Evolutionary conservation across 2,888 invertebrate species (phyloP), one percentile per base, ranked within the genome.

Genomic region (Eugnorisma glareosa): DNA sequence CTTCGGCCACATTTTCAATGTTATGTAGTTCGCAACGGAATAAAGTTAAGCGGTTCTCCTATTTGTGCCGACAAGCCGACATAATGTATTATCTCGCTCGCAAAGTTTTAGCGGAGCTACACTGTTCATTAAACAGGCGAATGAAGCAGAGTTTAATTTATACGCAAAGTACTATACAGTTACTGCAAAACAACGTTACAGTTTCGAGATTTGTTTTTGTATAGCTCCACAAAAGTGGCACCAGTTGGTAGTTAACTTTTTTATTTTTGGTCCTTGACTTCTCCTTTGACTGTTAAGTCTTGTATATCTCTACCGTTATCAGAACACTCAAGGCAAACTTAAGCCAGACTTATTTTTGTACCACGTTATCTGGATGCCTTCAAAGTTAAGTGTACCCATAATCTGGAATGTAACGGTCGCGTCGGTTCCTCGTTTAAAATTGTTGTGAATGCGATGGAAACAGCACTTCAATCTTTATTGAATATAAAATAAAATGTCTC

Each of bases 61-160:
- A 91, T 91, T 92, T 92, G 90, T 85, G 85, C 88, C 87, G 90
- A 90, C 91, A 88, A 91, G 86, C 88, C 89, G 83, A 87, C 88
- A 85, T 86, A 91, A 91, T 93, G 89, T 91, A 93, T 91, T 91
- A 92, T 91, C 90, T 90, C 87, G 82, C 89, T 83, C 73, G 85
- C 86, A 92, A 92, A 93, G 90, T 92, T 93, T 91, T 84, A 90
- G 85, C 86, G 88, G 74, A 84, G 83, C 87, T 84, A 86, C 87
- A 89, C 89, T 89, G 91, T 91, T 91, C 90, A 92, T 93, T 91
- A 91, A 90, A 89, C 89, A 87, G 83, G 86, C 86, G 89, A 89
- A 91, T 89, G 83, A 90, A 90, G 86, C 84, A 76, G 85, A 90
- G 88, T 89, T 90, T 89, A 91, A 92, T 92, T 91, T 92, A 90